These are phyloP conservation scores for Ovis canadensis DNA, from an alignment of 2,113 vertebrate genomes.

Conservation along the genomic window DNA sequence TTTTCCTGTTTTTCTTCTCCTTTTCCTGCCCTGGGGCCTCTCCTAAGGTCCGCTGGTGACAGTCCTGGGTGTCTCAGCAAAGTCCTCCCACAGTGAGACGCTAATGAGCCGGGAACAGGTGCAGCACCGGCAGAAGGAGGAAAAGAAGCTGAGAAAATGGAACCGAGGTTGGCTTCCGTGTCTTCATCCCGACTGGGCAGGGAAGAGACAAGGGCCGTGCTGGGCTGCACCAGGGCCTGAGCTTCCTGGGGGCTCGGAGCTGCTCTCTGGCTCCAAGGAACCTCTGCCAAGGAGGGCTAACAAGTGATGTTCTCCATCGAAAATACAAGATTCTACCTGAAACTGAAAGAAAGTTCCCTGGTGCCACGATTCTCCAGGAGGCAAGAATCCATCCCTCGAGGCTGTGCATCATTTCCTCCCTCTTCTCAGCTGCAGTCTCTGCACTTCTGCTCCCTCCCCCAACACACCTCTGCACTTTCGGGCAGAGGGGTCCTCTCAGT, in stretches of 20 bases:
- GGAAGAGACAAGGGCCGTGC: too few species aligned
- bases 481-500: too few species aligned
- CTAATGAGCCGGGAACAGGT: rapidly evolving
- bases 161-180: rapidly evolving
- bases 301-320: neutral
- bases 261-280: neutral
- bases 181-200: neutral
- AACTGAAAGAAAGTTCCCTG: neutral
- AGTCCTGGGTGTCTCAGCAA: neutral
- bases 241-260: neutral
- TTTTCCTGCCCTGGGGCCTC: too few species aligned
- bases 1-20: neutral
- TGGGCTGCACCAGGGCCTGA: rapidly evolving
- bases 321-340: neutral
- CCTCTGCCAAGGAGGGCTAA: neutral
- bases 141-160: rapidly evolving
- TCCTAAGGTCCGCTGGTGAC: neutral
- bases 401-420: neutral
- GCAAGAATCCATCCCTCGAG: neutral
- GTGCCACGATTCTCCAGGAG: neutral
- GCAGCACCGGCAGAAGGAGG: rapidly evolving
- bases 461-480: neutral
- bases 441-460: neutral
- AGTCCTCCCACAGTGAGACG: neutral
- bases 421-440: neutral